These are phyloP conservation scores for Nautilus pompilius DNA, from an alignment of 1,140 invertebrate species.

Conservation along the genomic window DNA sequence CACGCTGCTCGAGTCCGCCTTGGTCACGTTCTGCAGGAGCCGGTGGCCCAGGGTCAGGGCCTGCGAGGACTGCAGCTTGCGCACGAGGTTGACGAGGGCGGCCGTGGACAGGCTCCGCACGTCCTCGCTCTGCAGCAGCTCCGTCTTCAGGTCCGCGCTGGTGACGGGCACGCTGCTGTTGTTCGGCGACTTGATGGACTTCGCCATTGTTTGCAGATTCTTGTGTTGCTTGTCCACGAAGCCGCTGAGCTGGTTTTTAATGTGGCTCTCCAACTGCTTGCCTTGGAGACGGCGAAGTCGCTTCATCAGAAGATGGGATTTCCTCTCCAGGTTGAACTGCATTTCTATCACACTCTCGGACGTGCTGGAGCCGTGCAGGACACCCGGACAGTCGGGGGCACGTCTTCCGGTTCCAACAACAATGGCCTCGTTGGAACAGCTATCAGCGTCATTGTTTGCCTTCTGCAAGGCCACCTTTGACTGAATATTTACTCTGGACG, in stretches of 20 bases:
- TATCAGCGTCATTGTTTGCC: too few species aligned
- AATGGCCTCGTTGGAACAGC: background rate
- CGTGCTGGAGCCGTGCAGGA: background rate
- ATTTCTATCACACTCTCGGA: background rate
- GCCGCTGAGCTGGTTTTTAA: constrained; percentile 70
- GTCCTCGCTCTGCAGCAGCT: constrained; percentile 54
- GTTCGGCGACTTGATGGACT: constrained; percentile 19
- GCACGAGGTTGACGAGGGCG: constrained; percentile 60
- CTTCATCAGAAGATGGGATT: constrained; percentile 69
- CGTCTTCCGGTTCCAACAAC: constrained; percentile 2
- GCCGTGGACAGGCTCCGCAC: constrained; percentile 59
- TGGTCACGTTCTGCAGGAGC: constrained; percentile 12
- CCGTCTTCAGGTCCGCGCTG: constrained; percentile 39
- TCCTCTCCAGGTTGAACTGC: constrained; percentile 66
- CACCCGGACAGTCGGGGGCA: background rate
- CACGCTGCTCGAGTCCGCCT: constrained; percentile 26
- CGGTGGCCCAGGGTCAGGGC: constrained; percentile 17
- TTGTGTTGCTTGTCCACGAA: constrained; percentile 70
- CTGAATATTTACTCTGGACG: too few species aligned
- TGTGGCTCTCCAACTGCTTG: constrained; percentile 69
- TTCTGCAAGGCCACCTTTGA: too few species aligned
- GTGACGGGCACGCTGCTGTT: constrained; percentile 5
- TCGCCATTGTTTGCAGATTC: constrained; percentile 47
- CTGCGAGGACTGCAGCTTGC: constrained; percentile 58
- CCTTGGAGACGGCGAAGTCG: constrained; percentile 74